A percentile compares a stretch with the other conserved stretches of the same genome.
These are phyloP conservation scores for Callimorpha dominula DNA, from an alignment of 2,888 invertebrate genomes.

Conservation along the genomic window DNA sequence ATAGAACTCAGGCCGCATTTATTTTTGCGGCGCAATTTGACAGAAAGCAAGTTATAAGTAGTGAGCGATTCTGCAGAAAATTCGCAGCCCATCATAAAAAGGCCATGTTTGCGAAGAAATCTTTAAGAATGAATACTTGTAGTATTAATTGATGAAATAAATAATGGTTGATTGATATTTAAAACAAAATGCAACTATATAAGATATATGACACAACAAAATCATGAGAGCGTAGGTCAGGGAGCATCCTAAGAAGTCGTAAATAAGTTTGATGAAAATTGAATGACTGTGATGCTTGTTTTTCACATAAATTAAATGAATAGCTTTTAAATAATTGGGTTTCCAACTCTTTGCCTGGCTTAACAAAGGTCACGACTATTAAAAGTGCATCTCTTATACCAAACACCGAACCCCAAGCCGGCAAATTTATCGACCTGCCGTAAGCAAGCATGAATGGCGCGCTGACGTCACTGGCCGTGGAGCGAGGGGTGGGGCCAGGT, in stretches of 20 bases:
- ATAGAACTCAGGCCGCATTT: slow-evolving; percentile 24
- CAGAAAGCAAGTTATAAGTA: slow-evolving; percentile 26
- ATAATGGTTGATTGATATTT: no score
- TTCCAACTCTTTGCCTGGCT: not conserved
- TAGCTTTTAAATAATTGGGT: no score
- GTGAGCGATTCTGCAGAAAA: slow-evolving; percentile 14
- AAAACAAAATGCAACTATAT: no score
- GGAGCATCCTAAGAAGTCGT: no score
- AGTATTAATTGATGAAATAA: not conserved
- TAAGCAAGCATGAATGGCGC: slow-evolving; percentile 67
- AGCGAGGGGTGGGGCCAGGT: slow-evolving; percentile 16
- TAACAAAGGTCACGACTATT: not conserved
- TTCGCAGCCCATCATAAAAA: not conserved
- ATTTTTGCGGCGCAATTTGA: slow-evolving; percentile 29
- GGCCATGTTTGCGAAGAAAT: not conserved
- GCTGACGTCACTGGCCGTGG: slow-evolving; percentile 62
- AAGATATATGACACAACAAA: no score
- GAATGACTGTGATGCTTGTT: no score
- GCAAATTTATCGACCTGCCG: slow-evolving; percentile 57
- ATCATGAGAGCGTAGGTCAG: no score
- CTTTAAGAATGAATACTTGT: no score
- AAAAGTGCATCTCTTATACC: slow-evolving; percentile 8
- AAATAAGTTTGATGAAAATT: no score
- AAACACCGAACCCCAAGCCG: slow-evolving; percentile 25
- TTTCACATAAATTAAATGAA: no score